Base-by-base conservation (phyloP, 2,113 vertebrate species). In the Neomonachus schauinslandi region DNA sequence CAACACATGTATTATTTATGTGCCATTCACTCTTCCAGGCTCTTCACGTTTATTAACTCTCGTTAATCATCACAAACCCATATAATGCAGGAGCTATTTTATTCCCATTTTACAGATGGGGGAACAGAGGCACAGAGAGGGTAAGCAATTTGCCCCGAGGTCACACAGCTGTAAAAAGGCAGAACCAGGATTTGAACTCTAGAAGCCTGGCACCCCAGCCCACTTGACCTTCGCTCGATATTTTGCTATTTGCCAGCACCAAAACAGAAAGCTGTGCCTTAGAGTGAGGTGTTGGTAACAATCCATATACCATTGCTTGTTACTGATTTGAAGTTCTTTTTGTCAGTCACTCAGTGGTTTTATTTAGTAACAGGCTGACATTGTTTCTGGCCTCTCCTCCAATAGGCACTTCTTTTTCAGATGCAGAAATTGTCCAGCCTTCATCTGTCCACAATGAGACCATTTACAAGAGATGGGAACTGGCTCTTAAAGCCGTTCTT, bases 321-420 rank as follows among this genome's bases (percentile, higher is more conserved):
- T 51, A 76, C 16, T 5, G 0, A 21, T 9, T 19, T 71, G n/a
- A 80, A 71, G 26, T n/a, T 51, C n/a, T 49, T 85, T 97, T 67
- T 31, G 31, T 91, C 13, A 15, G 13, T 86, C 51, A 26, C 46
- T 63, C 12, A 80, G 21, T n/a, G 67, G 55, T 36, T 93, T 77
- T 36, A n/a, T 77, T 88, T 36, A 57, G 6, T 59, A 80, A 77
- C n/a, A 90, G n/a, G 7, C 9, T 42, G 24, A 67, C n/a, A 14
- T 89, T 80, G 65, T 79, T 82, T 85, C n/a, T 91, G 74, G 42
- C 65, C 31, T 82, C 72, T 82, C 16, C 28, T 80, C 36, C 51
- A 81, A 22, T 22, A 89, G 49, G 36, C 63, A 19, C 24, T 55
- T 71, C 24, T 53, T 93, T 96, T 84, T 69, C 65, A 85, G 15